A percentile compares a stretch with the other conserved stretches of the same genome.
These are phyloP conservation scores for Cnemophilus loriae DNA, from an alignment of 2,113 vertebrate species.

Conservation along the genomic window DNA sequence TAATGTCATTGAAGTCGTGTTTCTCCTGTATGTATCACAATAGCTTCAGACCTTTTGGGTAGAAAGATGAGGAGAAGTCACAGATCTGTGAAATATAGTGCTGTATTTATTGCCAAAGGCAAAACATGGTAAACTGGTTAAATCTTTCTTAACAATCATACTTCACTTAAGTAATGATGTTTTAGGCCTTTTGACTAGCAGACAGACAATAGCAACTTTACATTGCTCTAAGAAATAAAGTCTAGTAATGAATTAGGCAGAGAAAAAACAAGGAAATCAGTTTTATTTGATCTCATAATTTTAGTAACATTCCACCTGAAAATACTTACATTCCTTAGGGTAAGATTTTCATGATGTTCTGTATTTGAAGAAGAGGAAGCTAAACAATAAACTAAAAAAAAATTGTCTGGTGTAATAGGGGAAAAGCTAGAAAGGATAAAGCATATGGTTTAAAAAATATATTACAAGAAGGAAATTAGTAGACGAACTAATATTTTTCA, in stretches of 20 bases:
- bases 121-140: neutral
- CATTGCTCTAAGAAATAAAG: neutral
- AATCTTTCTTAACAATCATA: conserved; percentile 14
- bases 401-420: neutral
- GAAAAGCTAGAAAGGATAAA: neutral
- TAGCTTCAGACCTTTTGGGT: neutral
- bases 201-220: neutral
- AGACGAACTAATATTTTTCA: neutral
- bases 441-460: neutral
- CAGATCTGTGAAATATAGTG: neutral
- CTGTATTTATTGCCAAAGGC: neutral
- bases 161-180: neutral
- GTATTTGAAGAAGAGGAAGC: neutral
- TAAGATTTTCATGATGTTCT: neutral
- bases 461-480: neutral
- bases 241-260: neutral
- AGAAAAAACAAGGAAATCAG: neutral
- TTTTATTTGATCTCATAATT: neutral
- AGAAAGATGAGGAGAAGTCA: neutral
- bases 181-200: conserved; percentile 3
- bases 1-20: neutral
- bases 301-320: neutral
- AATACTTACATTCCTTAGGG: neutral
- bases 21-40: neutral
- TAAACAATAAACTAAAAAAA: neutral